These are phyloP conservation scores for Brachionus koreanus DNA, from an alignment of 1,140 invertebrate genomes.

Conservation along the genomic window DNA sequence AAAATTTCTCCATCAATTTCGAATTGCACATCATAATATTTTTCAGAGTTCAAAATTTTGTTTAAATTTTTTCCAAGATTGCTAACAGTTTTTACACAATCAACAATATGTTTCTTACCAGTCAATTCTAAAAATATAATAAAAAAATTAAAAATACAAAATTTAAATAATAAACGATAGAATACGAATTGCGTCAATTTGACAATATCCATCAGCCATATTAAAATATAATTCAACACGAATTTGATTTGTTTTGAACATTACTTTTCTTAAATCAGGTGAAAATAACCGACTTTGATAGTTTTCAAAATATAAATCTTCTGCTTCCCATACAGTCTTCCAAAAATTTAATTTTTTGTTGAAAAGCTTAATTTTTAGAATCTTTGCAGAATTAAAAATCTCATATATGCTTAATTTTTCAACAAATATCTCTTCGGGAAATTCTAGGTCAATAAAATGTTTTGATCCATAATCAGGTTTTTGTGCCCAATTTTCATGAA, in stretches of 20 bases:
- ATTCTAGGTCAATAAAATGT: conserved; percentile 46
- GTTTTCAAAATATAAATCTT: not conserved
- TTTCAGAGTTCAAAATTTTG: not conserved
- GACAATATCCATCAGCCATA: conserved; percentile 26
- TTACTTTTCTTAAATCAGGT: not conserved
- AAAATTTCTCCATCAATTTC: conserved; percentile 13
- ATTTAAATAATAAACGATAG: not conserved
- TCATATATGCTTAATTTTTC: conserved; percentile 42
- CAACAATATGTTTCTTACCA: not conserved
- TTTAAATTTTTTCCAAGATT: not conserved
- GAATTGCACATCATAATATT: conserved; percentile 32
- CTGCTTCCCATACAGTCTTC: conserved; percentile 35
- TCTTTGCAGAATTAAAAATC: conserved; percentile 30
- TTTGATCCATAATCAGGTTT: conserved; percentile 30
- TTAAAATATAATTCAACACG: conserved; percentile 41
- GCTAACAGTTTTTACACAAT: not conserved
- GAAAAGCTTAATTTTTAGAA: not conserved
- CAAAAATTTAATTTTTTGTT: conserved; percentile 25
- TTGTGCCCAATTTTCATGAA: conserved; percentile 39
- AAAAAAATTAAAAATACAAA: not conserved
- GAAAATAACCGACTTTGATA: not conserved
- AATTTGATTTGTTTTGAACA: conserved; percentile 43
- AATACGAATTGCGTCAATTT: conserved; percentile 43
- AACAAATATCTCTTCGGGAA: conserved; percentile 32
- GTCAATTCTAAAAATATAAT: not conserved